Evolutionary conservation across 2,797 vertebrate species (phyloP).

Genomic region (Paedocypris micromegethes): DNA sequence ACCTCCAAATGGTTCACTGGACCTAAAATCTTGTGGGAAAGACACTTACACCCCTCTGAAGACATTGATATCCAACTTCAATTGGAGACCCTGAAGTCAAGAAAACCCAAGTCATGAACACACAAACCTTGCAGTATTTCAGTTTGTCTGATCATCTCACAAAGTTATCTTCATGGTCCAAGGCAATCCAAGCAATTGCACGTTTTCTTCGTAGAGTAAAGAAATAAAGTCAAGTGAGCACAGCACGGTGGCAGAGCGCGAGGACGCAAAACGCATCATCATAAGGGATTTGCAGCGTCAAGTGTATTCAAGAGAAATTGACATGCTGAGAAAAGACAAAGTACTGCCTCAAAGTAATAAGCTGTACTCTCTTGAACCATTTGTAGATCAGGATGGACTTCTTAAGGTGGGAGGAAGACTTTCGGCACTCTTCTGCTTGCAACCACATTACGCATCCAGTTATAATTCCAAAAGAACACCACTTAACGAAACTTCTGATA

Average conservation of each 20-base stretch:
- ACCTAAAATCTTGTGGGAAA: not conserved
- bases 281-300: not conserved
- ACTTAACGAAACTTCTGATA: too few relatives aligned
- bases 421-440: not conserved
- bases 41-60: not conserved
- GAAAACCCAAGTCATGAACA: not conserved
- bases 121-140: not conserved
- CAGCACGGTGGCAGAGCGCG: not conserved
- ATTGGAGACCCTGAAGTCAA: constrained; percentile 1
- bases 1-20: constrained; percentile 2
- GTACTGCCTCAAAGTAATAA: not conserved
- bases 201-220: not conserved
- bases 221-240: not conserved
- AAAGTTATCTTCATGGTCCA: constrained; percentile 3
- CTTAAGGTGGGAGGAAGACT: constrained; percentile 12
- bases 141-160: not conserved
- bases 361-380: not conserved
- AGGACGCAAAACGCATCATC: not conserved
- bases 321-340: not conserved
- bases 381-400: not conserved
- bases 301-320: not conserved
- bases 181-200: not conserved
- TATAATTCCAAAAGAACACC: constrained; percentile 1
- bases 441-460: not conserved
- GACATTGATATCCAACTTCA: not conserved